Evolutionary conservation across 2,113 vertebrate species (phyloP).

Genomic region (Trichomycterus rosablanca): DNA sequence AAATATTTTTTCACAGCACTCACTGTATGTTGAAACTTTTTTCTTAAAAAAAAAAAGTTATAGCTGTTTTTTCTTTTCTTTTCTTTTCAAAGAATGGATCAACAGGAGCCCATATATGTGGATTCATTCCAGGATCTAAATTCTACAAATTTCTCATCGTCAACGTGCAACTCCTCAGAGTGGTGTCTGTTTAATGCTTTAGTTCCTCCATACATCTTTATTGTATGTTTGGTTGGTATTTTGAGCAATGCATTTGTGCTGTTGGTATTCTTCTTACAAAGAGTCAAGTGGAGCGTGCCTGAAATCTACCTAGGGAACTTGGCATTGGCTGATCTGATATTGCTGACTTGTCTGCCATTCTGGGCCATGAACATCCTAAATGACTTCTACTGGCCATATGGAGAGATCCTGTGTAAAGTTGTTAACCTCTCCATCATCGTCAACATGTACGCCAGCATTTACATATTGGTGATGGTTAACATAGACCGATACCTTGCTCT

Average conservation of each 20-base stretch:
- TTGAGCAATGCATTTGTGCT: conserved; percentile 84
- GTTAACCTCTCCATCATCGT: conserved; percentile 68
- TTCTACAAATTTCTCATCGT: conserved; percentile 29
- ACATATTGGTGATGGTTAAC: conserved; percentile 83
- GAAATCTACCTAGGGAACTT: conserved; percentile 90
- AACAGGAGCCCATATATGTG: not conserved
- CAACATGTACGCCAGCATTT: conserved; percentile 84
- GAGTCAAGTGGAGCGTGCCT: conserved; percentile 72
- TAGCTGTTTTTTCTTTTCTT: too few relatives aligned
- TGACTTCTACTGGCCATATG: conserved; percentile 78
- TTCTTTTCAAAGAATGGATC: conserved; percentile 45
- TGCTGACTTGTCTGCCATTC: conserved; percentile 79
- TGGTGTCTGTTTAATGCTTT: conserved; percentile 58
- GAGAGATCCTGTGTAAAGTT: conserved; percentile 74
- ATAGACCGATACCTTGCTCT: conserved; percentile 87
- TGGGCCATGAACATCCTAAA: conserved; percentile 81
- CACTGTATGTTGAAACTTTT: too few relatives aligned
- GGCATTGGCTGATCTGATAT: conserved; percentile 76
- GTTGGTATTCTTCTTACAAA: conserved; percentile 72
- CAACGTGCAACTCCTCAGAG: conserved; percentile 38
- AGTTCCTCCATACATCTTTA: conserved; percentile 79
- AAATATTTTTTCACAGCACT: too few relatives aligned
- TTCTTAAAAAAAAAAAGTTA: too few relatives aligned
- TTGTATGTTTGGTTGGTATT: conserved; percentile 67
- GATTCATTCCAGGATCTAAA: conserved; percentile 39